These are phyloP conservation scores for Australoheros scitulus DNA, from an alignment of 2,113 vertebrate species.

Conservation along the genomic window DNA sequence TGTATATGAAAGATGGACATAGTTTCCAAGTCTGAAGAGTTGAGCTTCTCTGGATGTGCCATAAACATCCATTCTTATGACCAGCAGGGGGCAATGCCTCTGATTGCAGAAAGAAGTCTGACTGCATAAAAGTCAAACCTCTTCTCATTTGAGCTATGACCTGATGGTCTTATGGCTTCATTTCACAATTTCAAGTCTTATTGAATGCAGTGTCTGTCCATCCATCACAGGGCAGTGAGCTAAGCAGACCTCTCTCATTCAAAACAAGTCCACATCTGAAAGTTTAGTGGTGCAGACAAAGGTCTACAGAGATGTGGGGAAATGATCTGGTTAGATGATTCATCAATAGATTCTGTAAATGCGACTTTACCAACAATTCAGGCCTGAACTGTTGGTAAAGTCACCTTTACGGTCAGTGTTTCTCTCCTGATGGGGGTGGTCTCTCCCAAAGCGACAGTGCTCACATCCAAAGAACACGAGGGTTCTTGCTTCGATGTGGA, in stretches of 20 bases:
- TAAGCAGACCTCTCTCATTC: background rate
- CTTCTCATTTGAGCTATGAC: background rate
- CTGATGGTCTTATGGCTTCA: background rate
- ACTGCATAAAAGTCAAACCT: background rate
- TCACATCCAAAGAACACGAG: background rate
- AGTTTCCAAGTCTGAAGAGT: background rate
- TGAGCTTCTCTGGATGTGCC: background rate
- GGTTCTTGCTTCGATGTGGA: background rate
- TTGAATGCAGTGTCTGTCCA: background rate
- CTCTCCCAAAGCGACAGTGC: background rate
- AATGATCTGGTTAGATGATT: background rate
- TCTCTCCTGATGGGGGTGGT: too few relatives aligned
- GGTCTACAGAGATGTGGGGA: background rate
- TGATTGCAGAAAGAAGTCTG: background rate
- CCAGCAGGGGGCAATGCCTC: background rate
- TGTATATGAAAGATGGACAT: background rate
- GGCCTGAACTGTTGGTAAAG: too few relatives aligned
- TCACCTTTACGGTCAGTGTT: background rate
- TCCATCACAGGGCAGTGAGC: background rate
- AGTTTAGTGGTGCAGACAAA: background rate
- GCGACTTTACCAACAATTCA: too few relatives aligned
- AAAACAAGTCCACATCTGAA: background rate
- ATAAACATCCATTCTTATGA: background rate
- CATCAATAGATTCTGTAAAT: background rate
- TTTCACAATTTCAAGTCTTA: background rate